A percentile compares a stretch with the other conserved stretches of the same genome.
phyloP scores from a whole-genome alignment of 2,797 vertebrate genomes.

The Hyperoplus lanceolatus region DNA sequence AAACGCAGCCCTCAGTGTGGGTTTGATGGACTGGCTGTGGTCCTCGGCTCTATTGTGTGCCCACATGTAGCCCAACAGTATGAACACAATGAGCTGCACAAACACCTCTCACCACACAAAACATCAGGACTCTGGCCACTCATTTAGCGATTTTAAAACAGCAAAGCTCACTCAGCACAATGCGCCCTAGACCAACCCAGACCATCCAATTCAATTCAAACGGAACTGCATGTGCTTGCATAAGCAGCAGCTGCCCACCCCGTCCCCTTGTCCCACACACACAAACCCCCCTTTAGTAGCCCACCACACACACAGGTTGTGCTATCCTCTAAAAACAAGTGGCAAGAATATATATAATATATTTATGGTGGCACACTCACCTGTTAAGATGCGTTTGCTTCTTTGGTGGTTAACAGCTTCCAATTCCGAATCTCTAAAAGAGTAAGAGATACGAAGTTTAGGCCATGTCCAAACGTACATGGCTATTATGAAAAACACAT shows the following conservation, averaged over 20 bases:
- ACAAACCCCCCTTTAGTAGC: constrained; percentile 27
- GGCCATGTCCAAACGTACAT: background rate
- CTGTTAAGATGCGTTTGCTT: constrained; percentile 95
- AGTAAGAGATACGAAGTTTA: background rate
- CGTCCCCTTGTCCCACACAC: constrained; percentile 48
- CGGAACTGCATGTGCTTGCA: constrained; percentile 86
- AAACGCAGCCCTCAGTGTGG: background rate
- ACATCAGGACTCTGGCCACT: constrained; percentile 77
- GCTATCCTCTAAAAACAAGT: constrained; percentile 43
- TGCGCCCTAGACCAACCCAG: constrained; percentile 73
- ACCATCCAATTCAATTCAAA: constrained; percentile 84
- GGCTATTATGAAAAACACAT: too few relatives aligned
- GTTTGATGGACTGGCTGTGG: constrained; percentile 39
- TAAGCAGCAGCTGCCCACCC: constrained; percentile 80
- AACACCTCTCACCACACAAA: constrained; percentile 79
- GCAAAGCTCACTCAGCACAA: constrained; percentile 84
- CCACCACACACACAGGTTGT: constrained; percentile 36
- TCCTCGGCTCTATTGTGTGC: constrained; percentile 67
- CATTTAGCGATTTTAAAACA: constrained; percentile 84
- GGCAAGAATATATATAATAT: constrained; percentile 33
- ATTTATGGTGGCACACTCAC: constrained; percentile 79
- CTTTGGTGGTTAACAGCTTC: constrained; percentile 99
- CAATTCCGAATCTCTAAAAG: constrained; percentile 94
- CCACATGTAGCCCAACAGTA: constrained; percentile 69
- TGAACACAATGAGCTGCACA: constrained; percentile 81